Percentiles rank a stretch among this genome's conserved stretches.
phyloP scores from a whole-genome alignment of 2,888 invertebrate species.

The Chelonus formosanus region DNA sequence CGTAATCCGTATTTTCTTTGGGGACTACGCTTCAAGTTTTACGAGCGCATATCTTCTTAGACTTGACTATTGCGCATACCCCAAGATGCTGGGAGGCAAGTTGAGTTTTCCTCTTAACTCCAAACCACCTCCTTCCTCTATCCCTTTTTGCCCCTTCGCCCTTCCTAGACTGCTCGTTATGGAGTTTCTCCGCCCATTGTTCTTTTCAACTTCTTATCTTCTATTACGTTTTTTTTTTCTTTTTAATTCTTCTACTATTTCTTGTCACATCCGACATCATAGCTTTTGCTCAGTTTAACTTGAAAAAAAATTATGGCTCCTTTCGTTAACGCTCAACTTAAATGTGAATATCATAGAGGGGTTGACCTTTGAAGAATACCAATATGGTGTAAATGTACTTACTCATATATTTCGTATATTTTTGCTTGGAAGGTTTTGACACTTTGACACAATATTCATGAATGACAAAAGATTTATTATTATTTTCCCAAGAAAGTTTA shows the following conservation, averaged over 20 bases:
- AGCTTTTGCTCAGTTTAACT: slow-evolving; percentile 13
- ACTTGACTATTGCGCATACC: slow-evolving; percentile 7
- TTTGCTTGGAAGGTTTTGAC: no score
- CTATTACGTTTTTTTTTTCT: slow-evolving; percentile 31
- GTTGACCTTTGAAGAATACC: no score
- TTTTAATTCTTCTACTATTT: slow-evolving; percentile 29
- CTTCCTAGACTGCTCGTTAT: slow-evolving; percentile 13
- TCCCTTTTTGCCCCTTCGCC: slow-evolving; percentile 1
- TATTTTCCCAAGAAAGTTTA: slow-evolving; percentile 46
- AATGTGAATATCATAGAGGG: not conserved
- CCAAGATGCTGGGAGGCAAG: slow-evolving; percentile 45
- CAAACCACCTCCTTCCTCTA: not conserved
- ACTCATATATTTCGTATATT: no score
- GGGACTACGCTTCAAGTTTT: slow-evolving; percentile 53
- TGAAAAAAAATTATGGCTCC: slow-evolving; percentile 3
- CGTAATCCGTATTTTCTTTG: slow-evolving; percentile 62
- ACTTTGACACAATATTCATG: no score
- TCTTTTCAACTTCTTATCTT: slow-evolving; percentile 36
- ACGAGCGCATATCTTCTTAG: slow-evolving; percentile 58
- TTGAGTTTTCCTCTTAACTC: slow-evolving; percentile 45
- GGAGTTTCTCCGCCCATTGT: slow-evolving; percentile 38
- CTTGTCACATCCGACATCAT: slow-evolving; percentile 32
- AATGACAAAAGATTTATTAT: no score
- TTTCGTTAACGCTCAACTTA: not conserved
- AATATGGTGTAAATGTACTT: no score